Base-by-base conservation (phyloP, 1,140 invertebrate species). In the Platyscapa corneri region DNA sequence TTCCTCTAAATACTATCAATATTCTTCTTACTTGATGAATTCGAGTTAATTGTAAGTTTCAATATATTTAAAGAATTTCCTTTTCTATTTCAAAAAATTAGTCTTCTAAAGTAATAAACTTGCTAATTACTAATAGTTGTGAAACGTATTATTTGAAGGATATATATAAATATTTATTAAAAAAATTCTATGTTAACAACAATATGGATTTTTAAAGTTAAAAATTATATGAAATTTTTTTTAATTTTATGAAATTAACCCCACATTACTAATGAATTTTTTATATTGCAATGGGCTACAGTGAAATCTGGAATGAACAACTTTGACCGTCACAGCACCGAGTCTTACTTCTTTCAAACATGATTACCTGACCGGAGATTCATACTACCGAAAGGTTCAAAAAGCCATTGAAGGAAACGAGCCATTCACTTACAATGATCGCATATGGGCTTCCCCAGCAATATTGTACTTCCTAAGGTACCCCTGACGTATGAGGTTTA, bases 391-490 rank as follows among this genome's bases (percentile, higher is more conserved):
- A 83, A 90, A 89, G 37, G 91, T 89, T 39, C 78, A 88, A 3
- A 91, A 91, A 20, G 89, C 91, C 23, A 80, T 93, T 18, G 88
- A 91, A 16, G 89, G 86, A 23, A 88, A 87, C 0, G 89, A 91
- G 82, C 37, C 83, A 23, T 87, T 91, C 30, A 85, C 39, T 6
- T 90, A 90, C 79, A 78, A 88, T 32, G 70, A 88, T 27, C 86
- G 84, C 34, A 10, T 89, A 82, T 95, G 94, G 85, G 94, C 30
- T 94, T 95, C 89, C 96, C 96, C 34, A 92, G 94, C 49, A 94
- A 95, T 84, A 90, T 96, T 64, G 92, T 96, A 86, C 89, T 97
- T 85, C 96, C 96, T 34, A 95, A 94, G 88, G 96, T 88, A 95
- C 93, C 82, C 91, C 93, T 85, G 94, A 94, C 83, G 96, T 86